Evolutionary conservation across 2,888 invertebrate genomes (phyloP).

Genomic region (Yponomeuta plumbellus): DNA sequence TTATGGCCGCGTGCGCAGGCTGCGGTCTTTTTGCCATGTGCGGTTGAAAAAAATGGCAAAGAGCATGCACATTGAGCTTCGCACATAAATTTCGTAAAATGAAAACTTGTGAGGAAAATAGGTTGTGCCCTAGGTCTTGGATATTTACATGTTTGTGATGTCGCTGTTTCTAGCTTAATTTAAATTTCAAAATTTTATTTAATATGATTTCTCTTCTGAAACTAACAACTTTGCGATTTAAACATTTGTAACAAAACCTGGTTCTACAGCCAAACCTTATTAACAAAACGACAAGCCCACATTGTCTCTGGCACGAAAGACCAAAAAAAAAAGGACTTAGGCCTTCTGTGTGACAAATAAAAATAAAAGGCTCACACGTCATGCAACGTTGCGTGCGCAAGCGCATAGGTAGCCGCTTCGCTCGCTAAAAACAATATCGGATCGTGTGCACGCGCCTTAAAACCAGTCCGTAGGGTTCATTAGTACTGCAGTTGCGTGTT

Average conservation of each 20-base stretch:
- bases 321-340: not conserved
- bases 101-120: no score
- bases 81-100: no score
- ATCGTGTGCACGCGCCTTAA: constrained; percentile 6
- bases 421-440: constrained; percentile 13
- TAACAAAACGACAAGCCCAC: not conserved
- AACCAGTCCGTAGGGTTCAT: constrained; percentile 22
- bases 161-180: no score
- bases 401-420: constrained; percentile 28
- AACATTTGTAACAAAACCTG: no score
- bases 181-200: no score
- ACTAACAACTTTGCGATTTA: no score
- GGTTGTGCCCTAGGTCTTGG: no score
- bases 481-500: constrained; percentile 31
- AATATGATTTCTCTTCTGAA: no score
- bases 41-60: not conserved
- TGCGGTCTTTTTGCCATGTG: not conserved
- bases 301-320: not conserved
- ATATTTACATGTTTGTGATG: no score
- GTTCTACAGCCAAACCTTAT: no score
- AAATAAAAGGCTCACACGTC: constrained; percentile 36
- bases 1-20: not conserved
- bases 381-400: constrained; percentile 67
- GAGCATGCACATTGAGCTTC: not conserved
- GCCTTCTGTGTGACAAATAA: constrained; percentile 15